Percentiles rank a stretch among this genome's conserved stretches.
phyloP scores from a whole-genome alignment of 35 echinoderm and acorn worm genomes.

The Apostichopus japonicus region DNA sequence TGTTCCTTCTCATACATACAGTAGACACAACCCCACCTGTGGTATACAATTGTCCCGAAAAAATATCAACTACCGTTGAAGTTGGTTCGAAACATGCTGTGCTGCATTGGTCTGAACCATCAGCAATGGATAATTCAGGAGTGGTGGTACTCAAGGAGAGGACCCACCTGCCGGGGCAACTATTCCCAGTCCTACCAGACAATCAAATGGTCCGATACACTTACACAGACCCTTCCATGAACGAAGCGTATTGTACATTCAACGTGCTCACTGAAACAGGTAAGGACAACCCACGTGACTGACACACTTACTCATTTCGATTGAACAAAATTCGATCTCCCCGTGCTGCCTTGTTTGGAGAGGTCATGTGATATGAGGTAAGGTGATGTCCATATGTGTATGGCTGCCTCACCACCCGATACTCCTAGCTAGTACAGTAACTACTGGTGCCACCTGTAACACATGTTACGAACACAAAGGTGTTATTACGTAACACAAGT shows the following conservation, averaged over 20 bases:
- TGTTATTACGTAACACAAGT: too few relatives aligned
- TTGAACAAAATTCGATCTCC: too few relatives aligned
- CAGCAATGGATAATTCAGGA: slow-evolving; percentile 38
- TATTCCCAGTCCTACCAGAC: neutral
- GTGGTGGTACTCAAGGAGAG: slow-evolving; percentile 5
- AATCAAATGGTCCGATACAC: slow-evolving; percentile 37
- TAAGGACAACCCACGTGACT: neutral
- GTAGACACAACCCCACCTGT: slow-evolving; percentile 49
- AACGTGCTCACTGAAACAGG: slow-evolving; percentile 26
- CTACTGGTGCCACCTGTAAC: too few relatives aligned
- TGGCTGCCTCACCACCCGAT: too few relatives aligned
- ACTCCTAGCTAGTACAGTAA: too few relatives aligned
- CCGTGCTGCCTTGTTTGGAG: too few relatives aligned
- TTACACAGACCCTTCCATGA: slow-evolving; percentile 29
- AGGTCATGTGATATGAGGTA: too few relatives aligned
- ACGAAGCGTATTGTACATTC: slow-evolving; percentile 54
- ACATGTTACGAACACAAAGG: too few relatives aligned
- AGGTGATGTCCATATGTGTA: too few relatives aligned
- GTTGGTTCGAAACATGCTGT: slow-evolving; percentile 35
- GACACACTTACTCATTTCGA: too few relatives aligned
- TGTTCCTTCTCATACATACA: neutral
- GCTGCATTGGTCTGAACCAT: slow-evolving; percentile 39
- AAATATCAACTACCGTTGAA: slow-evolving; percentile 19
- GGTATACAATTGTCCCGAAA: slow-evolving; percentile 49
- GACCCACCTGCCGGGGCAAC: slow-evolving; percentile 37